Base-by-base conservation (phyloP, 2,797 vertebrate genomes). In the Pygocentrus nattereri region DNA sequence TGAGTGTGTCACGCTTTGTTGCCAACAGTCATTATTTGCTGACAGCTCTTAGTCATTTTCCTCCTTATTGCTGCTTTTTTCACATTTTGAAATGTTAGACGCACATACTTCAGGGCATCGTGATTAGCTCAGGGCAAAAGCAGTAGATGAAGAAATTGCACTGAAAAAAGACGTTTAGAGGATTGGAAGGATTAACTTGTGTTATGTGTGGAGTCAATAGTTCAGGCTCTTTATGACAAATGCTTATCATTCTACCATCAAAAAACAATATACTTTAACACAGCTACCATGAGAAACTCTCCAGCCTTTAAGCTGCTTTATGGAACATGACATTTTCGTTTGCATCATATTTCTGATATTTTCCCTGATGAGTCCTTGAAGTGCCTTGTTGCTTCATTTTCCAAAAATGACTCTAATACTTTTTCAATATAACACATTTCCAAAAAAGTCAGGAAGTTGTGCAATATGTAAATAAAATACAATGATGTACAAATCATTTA, bases 21-120 rank as follows among this genome's bases (percentile, higher is more conserved):
- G 89, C 88, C 89, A 92, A 75, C 76, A 88, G 88, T 87, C 89
- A 85, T 89, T 89, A 88, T 89, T 90, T 88, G 88, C 89, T 92
- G 90, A 92, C 91, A 91, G 90, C 87, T 90, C 87, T 83, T 85
- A 89, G 83, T 91, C 67, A 34, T 84, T 90, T 83, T 85, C 65
- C 74, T 85, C 84, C 90, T 89, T 88, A 84, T 84, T 86, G 85
- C 79, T 85, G 78, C 76, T 82, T 59, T 81, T 87, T 85, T 82
- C 58, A 80, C 86, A 82, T 85, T 89, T 84, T 81, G 68, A 86
- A 90, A 88, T 49, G 71, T 77, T 85, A 70, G 34, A 84, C 78
- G 82, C 75, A 82, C 68, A 84, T 31, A 69, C 62, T 84, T 68
- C 61, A 82, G 49, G 72, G 78, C 78, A 82, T 62, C 12, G 31